These are phyloP conservation scores for Eupithecia tripunctaria DNA, from an alignment of 2,888 invertebrate species.

Conservation along the genomic window DNA sequence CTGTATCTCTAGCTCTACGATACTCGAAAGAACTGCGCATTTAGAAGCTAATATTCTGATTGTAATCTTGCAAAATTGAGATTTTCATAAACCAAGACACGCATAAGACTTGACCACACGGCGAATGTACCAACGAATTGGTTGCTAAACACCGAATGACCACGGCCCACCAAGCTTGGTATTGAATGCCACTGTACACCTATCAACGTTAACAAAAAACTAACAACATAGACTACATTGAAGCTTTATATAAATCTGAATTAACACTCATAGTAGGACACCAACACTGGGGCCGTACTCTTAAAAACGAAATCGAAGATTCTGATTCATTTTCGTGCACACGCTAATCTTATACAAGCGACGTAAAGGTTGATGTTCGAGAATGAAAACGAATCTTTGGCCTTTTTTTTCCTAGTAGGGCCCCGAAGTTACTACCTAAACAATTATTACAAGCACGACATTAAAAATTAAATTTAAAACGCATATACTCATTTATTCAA, in stretches of 20 bases:
- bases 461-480: neutral
- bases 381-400: too few species aligned
- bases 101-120: constrained; percentile 2
- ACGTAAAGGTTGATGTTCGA: too few species aligned
- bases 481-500: neutral
- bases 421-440: too few species aligned
- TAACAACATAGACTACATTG: neutral
- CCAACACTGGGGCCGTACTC: neutral
- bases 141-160: constrained; percentile 9
- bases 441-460: neutral
- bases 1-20: constrained; percentile 34
- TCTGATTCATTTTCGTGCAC: too few species aligned
- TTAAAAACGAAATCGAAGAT: too few species aligned
- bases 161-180: constrained; percentile 17
- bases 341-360: too few species aligned
- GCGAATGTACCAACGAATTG: constrained; percentile 16
- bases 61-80: neutral
- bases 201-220: constrained; percentile 5
- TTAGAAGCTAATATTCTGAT: constrained; percentile 18
- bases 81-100: neutral
- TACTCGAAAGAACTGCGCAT: constrained; percentile 35
- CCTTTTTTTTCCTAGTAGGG: too few species aligned
- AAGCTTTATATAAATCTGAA: neutral
- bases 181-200: constrained; percentile 31
- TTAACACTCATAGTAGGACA: neutral